Conservation (phyloP, 2,888 invertebrate genomes). For the Tetheella fluctuosa region DNA sequence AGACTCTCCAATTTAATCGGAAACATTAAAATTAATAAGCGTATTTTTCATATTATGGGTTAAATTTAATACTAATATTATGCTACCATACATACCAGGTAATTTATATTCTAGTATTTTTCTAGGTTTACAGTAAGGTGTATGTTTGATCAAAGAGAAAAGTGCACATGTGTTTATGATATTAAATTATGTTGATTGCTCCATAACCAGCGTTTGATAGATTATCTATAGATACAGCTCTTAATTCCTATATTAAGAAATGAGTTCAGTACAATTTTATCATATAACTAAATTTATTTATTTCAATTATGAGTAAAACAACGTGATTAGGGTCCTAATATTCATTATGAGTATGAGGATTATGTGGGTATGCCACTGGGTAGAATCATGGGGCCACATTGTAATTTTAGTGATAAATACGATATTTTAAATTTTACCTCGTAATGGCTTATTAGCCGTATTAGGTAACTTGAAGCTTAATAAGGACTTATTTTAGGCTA, state of each 20-base stretch:
- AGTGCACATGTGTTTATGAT: slow-evolving; percentile 54
- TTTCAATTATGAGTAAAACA: slow-evolving; percentile 43
- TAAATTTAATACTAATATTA: slow-evolving; percentile 66
- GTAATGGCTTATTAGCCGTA: slow-evolving; percentile 13
- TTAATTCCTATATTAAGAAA: slow-evolving; percentile 47
- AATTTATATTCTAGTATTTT: slow-evolving; percentile 31
- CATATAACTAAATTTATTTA: slow-evolving; percentile 23
- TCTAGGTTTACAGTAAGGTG: slow-evolving; percentile 20
- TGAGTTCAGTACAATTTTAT: slow-evolving; percentile 60
- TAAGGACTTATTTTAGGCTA: slow-evolving; percentile 43
- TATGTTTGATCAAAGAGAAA: slow-evolving; percentile 45
- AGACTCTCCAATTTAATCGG: slow-evolving; percentile 81
- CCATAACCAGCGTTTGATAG: slow-evolving; percentile 71
- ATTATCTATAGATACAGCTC: slow-evolving; percentile 53
- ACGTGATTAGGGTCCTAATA: slow-evolving; percentile 30
- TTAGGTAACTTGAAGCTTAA: slow-evolving; percentile 37
- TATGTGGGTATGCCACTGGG: slow-evolving; percentile 34
- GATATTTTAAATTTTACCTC: not conserved
- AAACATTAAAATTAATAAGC: slow-evolving; percentile 84
- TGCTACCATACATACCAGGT: slow-evolving; percentile 49
- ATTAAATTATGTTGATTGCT: slow-evolving; percentile 58
- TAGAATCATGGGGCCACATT: slow-evolving; percentile 7
- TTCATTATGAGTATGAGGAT: slow-evolving; percentile 22
- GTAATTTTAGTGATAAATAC: not conserved
- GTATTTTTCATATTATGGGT: slow-evolving; percentile 79